Evolutionary conservation across 2,113 vertebrate species (phyloP).

Genomic region (Salminus brasiliensis): DNA sequence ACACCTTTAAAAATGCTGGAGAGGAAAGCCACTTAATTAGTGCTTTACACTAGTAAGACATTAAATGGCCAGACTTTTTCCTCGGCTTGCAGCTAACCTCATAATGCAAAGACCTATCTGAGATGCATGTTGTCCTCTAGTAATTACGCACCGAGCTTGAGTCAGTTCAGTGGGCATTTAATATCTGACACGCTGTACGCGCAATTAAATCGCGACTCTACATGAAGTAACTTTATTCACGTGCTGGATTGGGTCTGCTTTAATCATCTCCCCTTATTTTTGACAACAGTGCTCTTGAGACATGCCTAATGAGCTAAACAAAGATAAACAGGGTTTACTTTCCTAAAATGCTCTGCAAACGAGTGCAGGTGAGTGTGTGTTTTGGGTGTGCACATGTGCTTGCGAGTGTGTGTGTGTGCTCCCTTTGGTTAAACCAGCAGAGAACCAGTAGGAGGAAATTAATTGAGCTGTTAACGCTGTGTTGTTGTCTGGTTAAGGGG

Average conservation of each 20-base stretch:
- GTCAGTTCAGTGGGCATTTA: conserved; percentile 4
- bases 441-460: conserved; percentile 28
- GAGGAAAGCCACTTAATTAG: conserved; percentile 40
- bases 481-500: conserved; percentile 24
- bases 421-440: background rate
- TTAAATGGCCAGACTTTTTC: conserved; percentile 8
- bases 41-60: conserved; percentile 5
- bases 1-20: conserved; percentile 17
- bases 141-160: conserved; percentile 18
- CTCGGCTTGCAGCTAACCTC: conserved; percentile 26
- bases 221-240: background rate
- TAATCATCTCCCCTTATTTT: conserved; percentile 18
- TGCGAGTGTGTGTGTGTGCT: background rate
- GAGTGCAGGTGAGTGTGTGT: background rate
- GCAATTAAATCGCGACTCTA: background rate
- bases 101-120: conserved; percentile 14
- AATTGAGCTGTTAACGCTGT: conserved; percentile 34
- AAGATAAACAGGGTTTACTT: conserved; percentile 21
- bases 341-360: conserved; percentile 15
- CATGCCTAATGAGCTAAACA: conserved; percentile 23
- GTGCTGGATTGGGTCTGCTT: background rate
- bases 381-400: conserved; percentile 13
- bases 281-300: conserved; percentile 33
- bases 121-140: background rate
- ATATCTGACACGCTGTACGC: background rate